These are phyloP conservation scores for Brevimyrus niger DNA, from an alignment of 2,113 vertebrate genomes.

Conservation along the genomic window DNA sequence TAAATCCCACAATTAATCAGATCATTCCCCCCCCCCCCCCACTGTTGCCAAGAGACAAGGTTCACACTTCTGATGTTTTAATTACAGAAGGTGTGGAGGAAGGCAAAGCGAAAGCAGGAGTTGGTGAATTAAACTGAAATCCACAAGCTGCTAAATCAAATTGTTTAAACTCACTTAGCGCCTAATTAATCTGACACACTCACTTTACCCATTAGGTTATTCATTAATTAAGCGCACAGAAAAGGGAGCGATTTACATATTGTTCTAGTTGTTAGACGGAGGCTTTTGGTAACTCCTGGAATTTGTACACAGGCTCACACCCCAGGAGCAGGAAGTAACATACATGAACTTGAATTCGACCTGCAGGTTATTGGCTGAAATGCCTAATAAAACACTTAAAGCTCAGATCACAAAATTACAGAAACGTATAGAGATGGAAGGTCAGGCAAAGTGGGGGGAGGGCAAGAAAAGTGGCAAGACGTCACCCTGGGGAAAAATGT, in stretches of 20 bases:
- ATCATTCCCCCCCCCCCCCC: constrained; percentile 41
- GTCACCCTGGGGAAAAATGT: neutral
- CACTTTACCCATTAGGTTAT: constrained; percentile 29
- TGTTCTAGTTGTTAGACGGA: constrained; percentile 21
- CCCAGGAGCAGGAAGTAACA: neutral
- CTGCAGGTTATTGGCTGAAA: neutral
- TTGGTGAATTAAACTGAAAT: constrained; percentile 50
- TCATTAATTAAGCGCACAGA: constrained; percentile 47
- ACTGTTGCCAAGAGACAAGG: constrained; percentile 44
- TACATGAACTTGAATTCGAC: neutral
- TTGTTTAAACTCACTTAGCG: constrained; percentile 60
- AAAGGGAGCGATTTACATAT: constrained; percentile 14
- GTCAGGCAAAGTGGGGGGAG: too few species aligned
- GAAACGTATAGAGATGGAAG: too few species aligned
- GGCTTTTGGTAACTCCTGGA: neutral
- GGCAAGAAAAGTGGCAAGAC: neutral
- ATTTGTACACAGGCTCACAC: neutral
- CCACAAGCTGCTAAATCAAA: constrained; percentile 44
- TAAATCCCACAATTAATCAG: constrained; percentile 41
- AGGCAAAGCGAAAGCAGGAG: constrained; percentile 22
- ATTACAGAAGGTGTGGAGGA: constrained; percentile 39
- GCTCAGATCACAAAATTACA: neutral
- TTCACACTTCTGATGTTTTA: constrained; percentile 44
- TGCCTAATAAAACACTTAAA: neutral
- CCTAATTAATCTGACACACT: constrained; percentile 42